These are phyloP conservation scores for Zoroaster sp. DNA, from an alignment of 53 echinoderm and acorn worm genomes.

Conservation along the genomic window DNA sequence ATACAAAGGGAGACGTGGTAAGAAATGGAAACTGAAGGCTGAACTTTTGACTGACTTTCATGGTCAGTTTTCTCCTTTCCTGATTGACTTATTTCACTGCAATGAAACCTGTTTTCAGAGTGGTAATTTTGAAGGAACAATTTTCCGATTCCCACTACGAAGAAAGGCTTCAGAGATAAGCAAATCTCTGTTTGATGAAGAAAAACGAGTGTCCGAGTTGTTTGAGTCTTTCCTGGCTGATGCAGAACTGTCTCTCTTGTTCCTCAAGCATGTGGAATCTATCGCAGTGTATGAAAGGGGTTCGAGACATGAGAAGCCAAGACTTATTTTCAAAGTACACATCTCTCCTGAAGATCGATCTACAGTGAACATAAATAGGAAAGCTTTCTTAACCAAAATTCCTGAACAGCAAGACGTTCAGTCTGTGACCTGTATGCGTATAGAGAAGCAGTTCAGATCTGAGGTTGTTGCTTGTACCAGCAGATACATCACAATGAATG, in stretches of 20 bases:
- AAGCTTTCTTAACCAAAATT: neutral
- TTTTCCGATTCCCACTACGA: slow-evolving; percentile 91
- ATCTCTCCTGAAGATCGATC: neutral
- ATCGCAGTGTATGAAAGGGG: slow-evolving; percentile 41
- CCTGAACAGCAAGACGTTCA: neutral
- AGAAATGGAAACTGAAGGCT: slow-evolving; percentile 13
- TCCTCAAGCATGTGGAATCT: slow-evolving; percentile 71
- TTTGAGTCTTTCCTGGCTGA: slow-evolving; percentile 70
- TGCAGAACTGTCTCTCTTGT: slow-evolving; percentile 72
- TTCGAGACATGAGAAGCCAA: neutral
- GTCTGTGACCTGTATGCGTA: neutral
- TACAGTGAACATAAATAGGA: neutral
- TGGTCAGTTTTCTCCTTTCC: slow-evolving; percentile 80
- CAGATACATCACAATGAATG: slow-evolving; percentile 41
- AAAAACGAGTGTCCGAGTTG: slow-evolving; percentile 26
- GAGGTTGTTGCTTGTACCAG: neutral
- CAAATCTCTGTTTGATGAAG: slow-evolving; percentile 51
- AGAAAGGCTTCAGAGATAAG: slow-evolving; percentile 43
- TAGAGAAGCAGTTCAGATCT: neutral
- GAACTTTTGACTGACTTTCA: slow-evolving; percentile 17
- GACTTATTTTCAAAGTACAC: slow-evolving; percentile 10
- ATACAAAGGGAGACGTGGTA: slow-evolving; percentile 19
- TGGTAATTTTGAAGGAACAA: slow-evolving; percentile 67
- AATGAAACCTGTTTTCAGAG: neutral
- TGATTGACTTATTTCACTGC: neutral